A percentile compares a stretch with the other conserved stretches of the same genome.
These are phyloP conservation scores for Penaeus chinensis DNA, from an alignment of 1,140 invertebrate species.

Conservation along the genomic window DNA sequence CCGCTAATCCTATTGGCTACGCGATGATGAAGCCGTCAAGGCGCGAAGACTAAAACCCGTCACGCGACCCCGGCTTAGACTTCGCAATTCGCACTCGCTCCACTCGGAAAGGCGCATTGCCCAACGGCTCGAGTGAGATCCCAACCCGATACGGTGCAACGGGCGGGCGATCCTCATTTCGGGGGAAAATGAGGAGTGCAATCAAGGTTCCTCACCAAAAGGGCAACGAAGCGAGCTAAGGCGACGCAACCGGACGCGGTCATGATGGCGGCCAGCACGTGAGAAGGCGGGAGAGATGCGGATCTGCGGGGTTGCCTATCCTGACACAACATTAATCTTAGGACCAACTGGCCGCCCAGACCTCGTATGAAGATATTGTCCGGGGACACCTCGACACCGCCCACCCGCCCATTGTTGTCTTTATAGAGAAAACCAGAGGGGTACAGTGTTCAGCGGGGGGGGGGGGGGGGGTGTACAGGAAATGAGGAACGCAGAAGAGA, in stretches of 20 bases:
- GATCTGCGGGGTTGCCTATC: conserved; percentile 45
- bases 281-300: conserved; percentile 45
- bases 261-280: conserved; percentile 48
- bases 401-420: conserved; percentile 34
- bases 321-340: conserved; percentile 59
- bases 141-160: no score
- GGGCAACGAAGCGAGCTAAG: no score
- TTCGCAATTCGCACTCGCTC: neutral
- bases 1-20: conserved; percentile 55
- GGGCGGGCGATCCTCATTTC: no score
- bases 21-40: conserved; percentile 59
- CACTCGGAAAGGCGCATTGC: no score
- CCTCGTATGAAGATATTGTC: conserved; percentile 47
- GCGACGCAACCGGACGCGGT: conserved; percentile 8
- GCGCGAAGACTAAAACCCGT: neutral
- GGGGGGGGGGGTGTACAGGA: neutral
- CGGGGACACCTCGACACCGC: neutral
- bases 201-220: no score
- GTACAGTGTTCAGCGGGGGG: neutral
- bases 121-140: no score
- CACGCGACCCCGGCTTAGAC: conserved; percentile 1
- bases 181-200: no score
- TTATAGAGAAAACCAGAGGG: conserved; percentile 10
- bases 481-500: no score
- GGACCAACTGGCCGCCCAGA: conserved; percentile 44